Conservation (phyloP, 2,113 vertebrate genomes). For the Oryzias melastigma region DNA sequence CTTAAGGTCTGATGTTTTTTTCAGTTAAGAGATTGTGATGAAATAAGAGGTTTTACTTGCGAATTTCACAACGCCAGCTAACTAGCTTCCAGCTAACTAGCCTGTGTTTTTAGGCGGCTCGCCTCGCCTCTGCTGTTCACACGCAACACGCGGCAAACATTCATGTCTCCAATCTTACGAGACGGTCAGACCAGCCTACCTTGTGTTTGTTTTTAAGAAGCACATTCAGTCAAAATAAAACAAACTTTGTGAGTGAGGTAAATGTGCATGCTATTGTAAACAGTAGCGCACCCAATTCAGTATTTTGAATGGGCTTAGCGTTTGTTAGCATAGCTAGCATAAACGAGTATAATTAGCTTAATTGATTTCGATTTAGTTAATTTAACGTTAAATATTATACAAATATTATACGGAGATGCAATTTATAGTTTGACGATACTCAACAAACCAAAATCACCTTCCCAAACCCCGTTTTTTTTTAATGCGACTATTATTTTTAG, state of each 20-base stretch:
- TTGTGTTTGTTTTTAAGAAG: not conserved
- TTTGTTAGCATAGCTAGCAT: not conserved
- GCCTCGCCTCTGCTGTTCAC: not conserved
- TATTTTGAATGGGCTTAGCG: constrained; percentile 24
- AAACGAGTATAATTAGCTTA: not conserved
- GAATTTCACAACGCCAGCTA: constrained; percentile 47
- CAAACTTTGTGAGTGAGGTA: constrained; percentile 11
- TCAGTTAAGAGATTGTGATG: not conserved
- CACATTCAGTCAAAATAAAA: not conserved
- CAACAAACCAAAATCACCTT: too few relatives aligned
- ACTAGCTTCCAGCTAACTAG: constrained; percentile 56
- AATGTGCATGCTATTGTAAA: constrained; percentile 1
- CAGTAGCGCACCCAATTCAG: not conserved
- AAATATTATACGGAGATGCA: too few relatives aligned
- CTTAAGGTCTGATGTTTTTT: not conserved
- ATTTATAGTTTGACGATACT: too few relatives aligned
- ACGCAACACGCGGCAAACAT: constrained; percentile 54
- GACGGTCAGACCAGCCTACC: accelerated
- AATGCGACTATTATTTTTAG: too few relatives aligned
- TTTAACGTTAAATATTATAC: not conserved
- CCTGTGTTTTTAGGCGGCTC: constrained; percentile 38
- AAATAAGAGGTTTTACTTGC: constrained; percentile 6
- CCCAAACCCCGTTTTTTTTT: too few relatives aligned
- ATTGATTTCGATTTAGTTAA: not conserved
- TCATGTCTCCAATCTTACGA: not conserved